phyloP scores from a whole-genome alignment of 2,797 vertebrate species.

The Rhinella marina region DNA sequence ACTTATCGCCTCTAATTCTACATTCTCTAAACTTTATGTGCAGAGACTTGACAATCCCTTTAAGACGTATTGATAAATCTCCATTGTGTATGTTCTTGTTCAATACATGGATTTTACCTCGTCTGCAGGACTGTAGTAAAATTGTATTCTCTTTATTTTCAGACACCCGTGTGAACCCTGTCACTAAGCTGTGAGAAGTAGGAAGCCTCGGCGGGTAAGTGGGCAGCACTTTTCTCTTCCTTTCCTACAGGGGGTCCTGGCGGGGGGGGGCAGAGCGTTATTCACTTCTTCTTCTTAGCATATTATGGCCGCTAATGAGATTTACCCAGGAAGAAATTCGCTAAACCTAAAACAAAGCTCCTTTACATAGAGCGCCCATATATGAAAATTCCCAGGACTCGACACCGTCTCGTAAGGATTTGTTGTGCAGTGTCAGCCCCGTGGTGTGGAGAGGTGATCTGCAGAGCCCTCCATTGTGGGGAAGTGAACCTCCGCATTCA shows the following conservation, averaged over 20 bases:
- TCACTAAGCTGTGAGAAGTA: conserved; percentile 19
- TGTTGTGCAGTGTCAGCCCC: neutral
- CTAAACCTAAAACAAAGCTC: neutral
- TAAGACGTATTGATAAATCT: neutral
- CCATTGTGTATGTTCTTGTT: neutral
- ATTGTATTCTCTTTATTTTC: neutral
- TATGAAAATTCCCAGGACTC: neutral
- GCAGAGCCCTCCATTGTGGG: neutral
- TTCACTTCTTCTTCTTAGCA: neutral
- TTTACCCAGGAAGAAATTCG: neutral
- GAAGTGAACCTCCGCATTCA: neutral
- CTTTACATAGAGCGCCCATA: neutral
- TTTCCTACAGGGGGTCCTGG: neutral
- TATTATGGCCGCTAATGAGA: conserved; percentile 12
- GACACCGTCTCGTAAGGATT: neutral
- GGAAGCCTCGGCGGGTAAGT: neutral
- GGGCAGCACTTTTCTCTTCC: neutral
- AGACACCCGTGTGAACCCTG: conserved; percentile 20
- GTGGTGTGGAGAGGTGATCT: neutral
- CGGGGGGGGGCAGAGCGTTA: neutral
- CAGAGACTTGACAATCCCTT: too few species aligned
- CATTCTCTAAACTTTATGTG: too few species aligned
- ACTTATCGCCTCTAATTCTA: too few species aligned
- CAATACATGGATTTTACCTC: neutral
- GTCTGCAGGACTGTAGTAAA: neutral